A percentile compares a stretch with the other conserved stretches of the same genome.
These are phyloP conservation scores for Megaceryle alcyon DNA, from an alignment of 2,797 vertebrate genomes.

Conservation along the genomic window DNA sequence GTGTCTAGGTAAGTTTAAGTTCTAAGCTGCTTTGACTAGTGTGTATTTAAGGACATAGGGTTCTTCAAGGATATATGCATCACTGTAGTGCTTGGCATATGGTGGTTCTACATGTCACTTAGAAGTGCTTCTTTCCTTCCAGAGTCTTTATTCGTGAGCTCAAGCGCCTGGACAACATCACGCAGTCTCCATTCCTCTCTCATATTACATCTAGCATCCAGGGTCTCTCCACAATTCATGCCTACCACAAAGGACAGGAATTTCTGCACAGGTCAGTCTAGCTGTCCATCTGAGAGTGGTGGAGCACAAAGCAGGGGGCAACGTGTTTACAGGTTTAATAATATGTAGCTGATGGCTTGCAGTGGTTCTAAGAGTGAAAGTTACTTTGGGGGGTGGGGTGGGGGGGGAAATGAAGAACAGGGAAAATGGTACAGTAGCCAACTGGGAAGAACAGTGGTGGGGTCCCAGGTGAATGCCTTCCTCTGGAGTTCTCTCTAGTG, in stretches of 20 bases:
- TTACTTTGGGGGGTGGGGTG: background rate
- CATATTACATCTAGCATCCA: constrained; percentile 93
- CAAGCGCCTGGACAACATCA: constrained; percentile 91
- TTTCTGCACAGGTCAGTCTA: constrained; percentile 86
- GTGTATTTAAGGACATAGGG: no score
- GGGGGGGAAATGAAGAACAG: background rate
- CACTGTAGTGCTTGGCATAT: background rate
- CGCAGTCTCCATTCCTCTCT: constrained; percentile 90
- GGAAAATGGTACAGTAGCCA: background rate
- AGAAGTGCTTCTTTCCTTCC: background rate
- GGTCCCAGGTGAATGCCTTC: background rate
- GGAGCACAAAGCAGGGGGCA: background rate
- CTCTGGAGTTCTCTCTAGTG: background rate
- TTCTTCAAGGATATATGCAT: background rate
- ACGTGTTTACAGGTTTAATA: background rate
- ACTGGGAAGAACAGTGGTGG: background rate
- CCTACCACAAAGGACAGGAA: constrained; percentile 87
- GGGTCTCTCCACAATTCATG: constrained; percentile 90
- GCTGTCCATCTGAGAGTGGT: background rate
- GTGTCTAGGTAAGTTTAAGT: constrained; percentile 82
- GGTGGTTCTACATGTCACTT: background rate
- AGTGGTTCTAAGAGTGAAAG: background rate
- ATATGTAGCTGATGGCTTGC: background rate
- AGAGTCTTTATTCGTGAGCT: constrained; percentile 92
- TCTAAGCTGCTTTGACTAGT: background rate